Evolutionary conservation across 2,113 vertebrate genomes (phyloP).

Genomic region (Baryphthengus martii): DNA sequence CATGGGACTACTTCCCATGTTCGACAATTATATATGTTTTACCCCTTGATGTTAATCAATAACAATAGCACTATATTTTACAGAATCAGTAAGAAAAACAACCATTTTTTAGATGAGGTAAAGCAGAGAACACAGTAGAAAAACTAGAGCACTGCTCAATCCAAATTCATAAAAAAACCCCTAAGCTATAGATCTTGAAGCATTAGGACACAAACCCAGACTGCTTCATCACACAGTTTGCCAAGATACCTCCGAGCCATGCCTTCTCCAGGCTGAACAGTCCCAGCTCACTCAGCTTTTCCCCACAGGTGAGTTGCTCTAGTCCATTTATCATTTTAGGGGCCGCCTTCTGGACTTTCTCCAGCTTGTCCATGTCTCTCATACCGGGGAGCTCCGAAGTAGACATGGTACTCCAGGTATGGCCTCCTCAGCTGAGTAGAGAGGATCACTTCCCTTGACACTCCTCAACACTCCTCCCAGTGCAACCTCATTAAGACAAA

Average conservation of each 20-base stretch:
- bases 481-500: neutral
- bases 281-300: neutral
- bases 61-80: neutral
- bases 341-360: neutral
- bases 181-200: neutral
- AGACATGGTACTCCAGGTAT: neutral
- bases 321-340: neutral
- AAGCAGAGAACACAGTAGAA: neutral
- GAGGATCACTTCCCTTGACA: neutral
- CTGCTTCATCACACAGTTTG: neutral
- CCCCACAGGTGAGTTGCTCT: neutral
- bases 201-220: neutral
- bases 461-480: neutral
- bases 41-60: neutral
- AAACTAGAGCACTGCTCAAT: neutral
- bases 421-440: neutral
- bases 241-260: neutral
- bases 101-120: neutral
- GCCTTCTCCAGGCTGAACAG: neutral
- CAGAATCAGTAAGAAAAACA: neutral
- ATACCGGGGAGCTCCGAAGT: neutral
- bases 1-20: neutral
- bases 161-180: neutral
- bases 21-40: neutral
- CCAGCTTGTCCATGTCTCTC: neutral